Percentiles rank a stretch among this genome's conserved stretches.
These are phyloP conservation scores for Augochlora pura DNA, from an alignment of 1,140 invertebrate species.

Conservation along the genomic window DNA sequence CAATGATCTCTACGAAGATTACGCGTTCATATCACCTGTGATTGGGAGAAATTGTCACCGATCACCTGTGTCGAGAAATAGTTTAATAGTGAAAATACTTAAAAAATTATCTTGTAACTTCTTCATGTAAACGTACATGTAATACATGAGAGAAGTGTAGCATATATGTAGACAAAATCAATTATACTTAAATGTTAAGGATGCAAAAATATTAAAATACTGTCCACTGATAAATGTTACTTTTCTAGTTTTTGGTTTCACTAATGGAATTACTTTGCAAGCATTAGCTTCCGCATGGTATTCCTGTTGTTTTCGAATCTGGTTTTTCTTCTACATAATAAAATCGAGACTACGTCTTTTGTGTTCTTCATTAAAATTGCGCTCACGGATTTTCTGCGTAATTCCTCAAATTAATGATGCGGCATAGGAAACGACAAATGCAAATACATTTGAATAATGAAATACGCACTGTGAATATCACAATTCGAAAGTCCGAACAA, in stretches of 20 bases:
- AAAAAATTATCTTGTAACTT: no score
- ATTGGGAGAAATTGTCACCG: not conserved
- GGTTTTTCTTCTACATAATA: not conserved
- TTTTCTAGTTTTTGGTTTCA: no score
- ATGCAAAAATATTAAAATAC: no score
- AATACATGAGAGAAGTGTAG: no score
- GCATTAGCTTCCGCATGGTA: not conserved
- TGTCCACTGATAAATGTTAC: no score
- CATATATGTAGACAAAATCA: no score
- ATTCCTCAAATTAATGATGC: conserved; percentile 20
- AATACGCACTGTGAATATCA: not conserved
- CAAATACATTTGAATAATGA: conserved; percentile 33
- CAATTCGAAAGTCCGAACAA: not conserved
- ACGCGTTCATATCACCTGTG: no score
- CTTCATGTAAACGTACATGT: no score
- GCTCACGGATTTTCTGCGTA: not conserved
- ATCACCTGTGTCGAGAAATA: no score
- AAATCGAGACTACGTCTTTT: not conserved
- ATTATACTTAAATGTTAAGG: no score
- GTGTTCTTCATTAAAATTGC: conserved; percentile 7
- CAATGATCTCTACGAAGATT: conserved; percentile 20
- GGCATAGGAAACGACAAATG: not conserved
- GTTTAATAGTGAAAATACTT: no score
- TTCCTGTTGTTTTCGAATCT: not conserved
- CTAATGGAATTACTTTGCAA: no score